phyloP scores from a whole-genome alignment of 2,797 vertebrate genomes.

The Mus minutoides region DNA sequence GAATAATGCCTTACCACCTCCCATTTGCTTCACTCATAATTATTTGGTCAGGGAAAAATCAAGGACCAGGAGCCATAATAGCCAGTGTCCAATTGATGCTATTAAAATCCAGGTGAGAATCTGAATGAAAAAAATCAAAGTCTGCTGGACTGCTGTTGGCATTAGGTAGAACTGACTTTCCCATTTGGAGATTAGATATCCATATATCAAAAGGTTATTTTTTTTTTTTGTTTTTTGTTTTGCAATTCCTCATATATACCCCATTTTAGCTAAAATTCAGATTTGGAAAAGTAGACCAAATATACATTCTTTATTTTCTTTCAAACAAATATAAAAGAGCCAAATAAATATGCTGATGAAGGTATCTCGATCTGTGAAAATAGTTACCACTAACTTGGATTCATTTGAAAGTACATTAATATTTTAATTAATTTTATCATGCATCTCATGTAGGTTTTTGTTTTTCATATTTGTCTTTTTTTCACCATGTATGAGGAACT shows the following conservation, averaged over 20 bases:
- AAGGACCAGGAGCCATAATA: constrained; percentile 70
- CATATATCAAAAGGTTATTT: neutral
- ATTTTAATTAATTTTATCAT: neutral
- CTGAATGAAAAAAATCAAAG: neutral
- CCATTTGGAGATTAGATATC: neutral
- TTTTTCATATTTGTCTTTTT: neutral
- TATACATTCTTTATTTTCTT: neutral
- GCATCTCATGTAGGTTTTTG: neutral
- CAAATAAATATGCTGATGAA: neutral
- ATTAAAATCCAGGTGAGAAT: constrained; percentile 34
- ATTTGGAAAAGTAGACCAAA: neutral
- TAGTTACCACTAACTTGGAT: neutral
- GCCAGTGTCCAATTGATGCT: constrained; percentile 65
- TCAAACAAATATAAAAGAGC: neutral
- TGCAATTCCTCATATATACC: neutral
- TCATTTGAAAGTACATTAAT: neutral
- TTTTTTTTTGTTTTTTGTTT: neutral
- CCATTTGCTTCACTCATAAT: constrained; percentile 79
- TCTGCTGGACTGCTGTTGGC: constrained; percentile 36
- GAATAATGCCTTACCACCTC: constrained; percentile 63
- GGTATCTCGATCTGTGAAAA: neutral
- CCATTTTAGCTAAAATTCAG: neutral
- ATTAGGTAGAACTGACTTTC: constrained; percentile 65
- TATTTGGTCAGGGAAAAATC: constrained; percentile 78
- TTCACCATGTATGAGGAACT: neutral